Evolutionary conservation across 2,797 vertebrate genomes (phyloP).

Genomic region (Danionella dracula): DNA sequence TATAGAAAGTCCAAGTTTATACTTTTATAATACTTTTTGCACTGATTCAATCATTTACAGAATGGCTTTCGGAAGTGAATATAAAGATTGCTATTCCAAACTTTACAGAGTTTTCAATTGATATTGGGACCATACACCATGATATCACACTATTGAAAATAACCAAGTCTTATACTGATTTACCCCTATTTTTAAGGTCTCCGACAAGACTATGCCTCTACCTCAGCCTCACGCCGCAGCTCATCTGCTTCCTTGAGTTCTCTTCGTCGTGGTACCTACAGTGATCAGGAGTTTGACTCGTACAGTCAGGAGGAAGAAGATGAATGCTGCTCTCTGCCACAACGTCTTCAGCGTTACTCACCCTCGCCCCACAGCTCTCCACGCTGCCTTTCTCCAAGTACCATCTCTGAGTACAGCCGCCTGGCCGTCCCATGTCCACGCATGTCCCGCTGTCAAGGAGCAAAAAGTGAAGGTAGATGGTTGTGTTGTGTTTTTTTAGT

Average conservation of each 20-base stretch:
- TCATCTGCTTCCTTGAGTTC: slow-evolving; percentile 86
- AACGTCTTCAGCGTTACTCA: slow-evolving; percentile 72
- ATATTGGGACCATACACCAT: too few relatives aligned
- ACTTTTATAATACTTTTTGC: too few relatives aligned
- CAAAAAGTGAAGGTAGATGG: slow-evolving; percentile 77
- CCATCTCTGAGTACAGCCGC: slow-evolving; percentile 58
- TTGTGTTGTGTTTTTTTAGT: too few relatives aligned
- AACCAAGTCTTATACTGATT: background rate
- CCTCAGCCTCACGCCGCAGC: slow-evolving; percentile 83
- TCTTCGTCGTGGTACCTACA: slow-evolving; percentile 79
- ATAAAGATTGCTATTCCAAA: too few relatives aligned
- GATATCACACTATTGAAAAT: too few relatives aligned
- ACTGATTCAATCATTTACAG: too few relatives aligned
- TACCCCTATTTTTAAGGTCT: slow-evolving; percentile 67
- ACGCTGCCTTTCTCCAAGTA: slow-evolving; percentile 82
- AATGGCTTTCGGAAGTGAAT: too few relatives aligned
- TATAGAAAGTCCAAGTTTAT: too few relatives aligned
- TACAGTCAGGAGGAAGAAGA: slow-evolving; percentile 87
- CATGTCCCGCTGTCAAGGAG: slow-evolving; percentile 70
- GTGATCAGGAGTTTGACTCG: slow-evolving; percentile 87
- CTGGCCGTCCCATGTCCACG: slow-evolving; percentile 65
- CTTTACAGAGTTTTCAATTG: too few relatives aligned
- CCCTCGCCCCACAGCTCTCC: slow-evolving; percentile 84
- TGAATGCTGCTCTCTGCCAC: slow-evolving; percentile 70
- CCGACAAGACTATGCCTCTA: slow-evolving; percentile 87